Evolutionary conservation across 64 coral and sea anemone species (phyloP).

Genomic region (Pocillopora verrucosa): DNA sequence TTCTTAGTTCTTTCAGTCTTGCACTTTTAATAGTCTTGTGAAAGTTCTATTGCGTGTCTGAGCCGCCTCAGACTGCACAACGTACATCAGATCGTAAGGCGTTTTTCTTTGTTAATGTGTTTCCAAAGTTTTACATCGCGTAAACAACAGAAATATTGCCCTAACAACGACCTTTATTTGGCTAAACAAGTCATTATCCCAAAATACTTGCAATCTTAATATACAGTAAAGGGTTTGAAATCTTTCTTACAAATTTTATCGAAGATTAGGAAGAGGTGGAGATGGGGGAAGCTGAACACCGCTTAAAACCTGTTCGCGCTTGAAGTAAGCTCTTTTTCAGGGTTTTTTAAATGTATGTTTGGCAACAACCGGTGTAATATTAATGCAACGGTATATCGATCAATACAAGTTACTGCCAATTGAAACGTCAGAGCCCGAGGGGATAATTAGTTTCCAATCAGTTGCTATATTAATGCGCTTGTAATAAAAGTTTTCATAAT

Average conservation of each 20-base stretch:
- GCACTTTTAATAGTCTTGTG: too few relatives aligned
- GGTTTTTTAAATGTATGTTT: neutral
- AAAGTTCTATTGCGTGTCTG: too few relatives aligned
- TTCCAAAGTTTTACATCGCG: constrained; percentile 5
- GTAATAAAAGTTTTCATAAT: neutral
- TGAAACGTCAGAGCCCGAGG: neutral
- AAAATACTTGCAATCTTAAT: neutral
- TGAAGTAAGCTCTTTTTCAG: neutral
- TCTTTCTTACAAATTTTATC: neutral
- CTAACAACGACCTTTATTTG: constrained; percentile 6
- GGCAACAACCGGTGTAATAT: neutral
- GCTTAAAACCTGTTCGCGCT: too few relatives aligned
- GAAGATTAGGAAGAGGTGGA: neutral
- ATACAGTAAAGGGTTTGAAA: neutral
- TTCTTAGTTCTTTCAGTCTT: too few relatives aligned
- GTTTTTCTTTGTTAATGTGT: neutral
- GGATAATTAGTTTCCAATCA: neutral
- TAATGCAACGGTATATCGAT: neutral
- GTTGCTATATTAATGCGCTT: constrained; percentile 33
- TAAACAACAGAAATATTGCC: constrained; percentile 28
- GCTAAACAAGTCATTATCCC: constrained; percentile 30
- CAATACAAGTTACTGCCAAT: neutral
- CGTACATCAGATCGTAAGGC: too few relatives aligned
- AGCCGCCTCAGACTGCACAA: too few relatives aligned
- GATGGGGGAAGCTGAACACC: neutral